Conservation (phyloP, 2,797 vertebrate species). For the Ciconia nigra region DNA sequence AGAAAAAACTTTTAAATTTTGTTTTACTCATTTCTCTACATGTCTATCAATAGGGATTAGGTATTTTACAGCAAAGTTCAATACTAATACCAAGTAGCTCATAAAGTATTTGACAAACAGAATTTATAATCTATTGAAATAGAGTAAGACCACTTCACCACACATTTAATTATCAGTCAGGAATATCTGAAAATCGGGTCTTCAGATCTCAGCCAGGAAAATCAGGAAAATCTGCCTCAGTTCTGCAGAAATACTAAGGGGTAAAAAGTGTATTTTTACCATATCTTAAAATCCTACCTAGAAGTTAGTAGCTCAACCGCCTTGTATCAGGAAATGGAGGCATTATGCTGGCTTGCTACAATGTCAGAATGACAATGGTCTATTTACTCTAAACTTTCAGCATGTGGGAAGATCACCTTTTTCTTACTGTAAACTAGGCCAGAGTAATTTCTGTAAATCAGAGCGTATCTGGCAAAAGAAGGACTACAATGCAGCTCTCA, state of each 20-base stretch:
- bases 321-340: background rate
- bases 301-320: background rate
- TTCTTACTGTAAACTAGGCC: background rate
- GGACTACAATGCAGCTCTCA: background rate
- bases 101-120: background rate
- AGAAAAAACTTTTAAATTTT: background rate
- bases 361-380: background rate
- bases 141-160: background rate
- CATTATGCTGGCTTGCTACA: background rate
- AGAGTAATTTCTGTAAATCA: background rate
- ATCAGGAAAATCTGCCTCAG: background rate
- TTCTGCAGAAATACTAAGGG: background rate
- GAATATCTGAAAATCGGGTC: background rate
- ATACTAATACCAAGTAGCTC: background rate
- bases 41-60: background rate
- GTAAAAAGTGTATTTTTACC: background rate
- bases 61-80: background rate
- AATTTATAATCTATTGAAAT: background rate
- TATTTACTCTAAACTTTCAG: background rate
- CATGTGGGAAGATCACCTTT: background rate
- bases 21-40: background rate
- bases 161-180: background rate
- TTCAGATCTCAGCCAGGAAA: background rate
- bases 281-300: background rate
- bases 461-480: background rate